phyloP scores from a whole-genome alignment of 2,797 vertebrate species.

The Malurus splendens region DNA sequence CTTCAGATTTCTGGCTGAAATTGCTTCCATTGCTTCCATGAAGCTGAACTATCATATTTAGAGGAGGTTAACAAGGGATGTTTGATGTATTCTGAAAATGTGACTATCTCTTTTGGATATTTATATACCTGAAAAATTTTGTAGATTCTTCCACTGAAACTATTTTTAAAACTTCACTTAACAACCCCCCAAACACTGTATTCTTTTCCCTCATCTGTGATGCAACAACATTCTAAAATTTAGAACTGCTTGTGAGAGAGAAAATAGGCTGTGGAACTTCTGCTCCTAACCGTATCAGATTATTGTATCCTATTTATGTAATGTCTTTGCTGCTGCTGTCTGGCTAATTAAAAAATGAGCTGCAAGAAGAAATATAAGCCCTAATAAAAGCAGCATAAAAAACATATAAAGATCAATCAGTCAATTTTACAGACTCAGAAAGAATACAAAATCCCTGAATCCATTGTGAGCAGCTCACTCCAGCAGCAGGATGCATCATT shows the following conservation, averaged over 20 bases:
- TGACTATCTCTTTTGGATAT: not conserved
- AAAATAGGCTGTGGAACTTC: not conserved
- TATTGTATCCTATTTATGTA: not conserved
- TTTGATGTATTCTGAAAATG: not conserved
- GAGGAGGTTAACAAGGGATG: not conserved
- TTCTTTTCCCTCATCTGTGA: not conserved
- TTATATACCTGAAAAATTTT: not conserved
- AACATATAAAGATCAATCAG: not conserved
- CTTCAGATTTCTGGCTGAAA: not conserved
- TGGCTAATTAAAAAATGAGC: not conserved
- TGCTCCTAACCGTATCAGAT: not conserved
- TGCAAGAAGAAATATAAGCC: not conserved
- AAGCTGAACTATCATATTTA: not conserved
- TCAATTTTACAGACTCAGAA: not conserved
- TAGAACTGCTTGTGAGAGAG: not conserved
- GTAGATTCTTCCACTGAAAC: not conserved
- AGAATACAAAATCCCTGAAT: not conserved
- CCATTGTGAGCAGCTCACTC: not conserved
- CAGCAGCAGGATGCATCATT: not conserved
- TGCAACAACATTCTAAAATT: not conserved
- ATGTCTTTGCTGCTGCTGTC: not conserved
- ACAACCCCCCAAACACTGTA: accelerated
- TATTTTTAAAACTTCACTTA: not conserved
- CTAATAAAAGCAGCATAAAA: not conserved
- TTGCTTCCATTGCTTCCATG: not conserved